Evolutionary conservation across 2,113 vertebrate species (phyloP).

Genomic region (Amazona vittata): DNA sequence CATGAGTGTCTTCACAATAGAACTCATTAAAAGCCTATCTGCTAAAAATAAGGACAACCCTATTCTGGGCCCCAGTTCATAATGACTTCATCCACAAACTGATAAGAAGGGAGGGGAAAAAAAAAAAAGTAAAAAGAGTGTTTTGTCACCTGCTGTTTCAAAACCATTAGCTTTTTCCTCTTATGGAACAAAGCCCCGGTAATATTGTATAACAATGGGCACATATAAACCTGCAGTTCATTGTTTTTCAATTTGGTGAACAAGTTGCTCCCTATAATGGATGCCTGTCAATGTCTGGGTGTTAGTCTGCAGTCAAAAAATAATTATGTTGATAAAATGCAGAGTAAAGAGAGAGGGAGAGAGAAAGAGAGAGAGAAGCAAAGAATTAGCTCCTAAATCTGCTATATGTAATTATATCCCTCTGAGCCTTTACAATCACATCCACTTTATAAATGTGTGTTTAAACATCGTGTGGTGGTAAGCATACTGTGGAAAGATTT

Average conservation of each 20-base stretch:
- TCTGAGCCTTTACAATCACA: constrained; percentile 83
- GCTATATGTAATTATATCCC: constrained; percentile 84
- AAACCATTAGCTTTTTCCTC: constrained; percentile 96
- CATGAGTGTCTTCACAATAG: constrained; percentile 88
- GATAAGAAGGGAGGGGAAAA: constrained; percentile 74
- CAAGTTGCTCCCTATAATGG: constrained; percentile 80
- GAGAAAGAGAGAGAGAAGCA: constrained; percentile 55
- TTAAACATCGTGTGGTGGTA: constrained; percentile 76
- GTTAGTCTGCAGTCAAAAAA: constrained; percentile 79
- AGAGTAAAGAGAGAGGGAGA: constrained; percentile 60
- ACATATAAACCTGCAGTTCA: constrained; percentile 82
- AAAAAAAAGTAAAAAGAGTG: constrained; percentile 59
- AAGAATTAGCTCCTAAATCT: constrained; percentile 84
- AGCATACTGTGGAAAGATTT: constrained; percentile 75
- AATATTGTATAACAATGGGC: constrained; percentile 94
- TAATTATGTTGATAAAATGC: constrained; percentile 84
- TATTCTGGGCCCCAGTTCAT: constrained; percentile 78
- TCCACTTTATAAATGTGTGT: constrained; percentile 82
- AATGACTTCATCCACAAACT: constrained; percentile 94
- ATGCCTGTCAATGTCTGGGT: constrained; percentile 80
- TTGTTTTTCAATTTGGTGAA: constrained; percentile 89
- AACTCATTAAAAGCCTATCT: constrained; percentile 95
- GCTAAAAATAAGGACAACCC: constrained; percentile 89
- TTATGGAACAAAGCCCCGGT: constrained; percentile 88
- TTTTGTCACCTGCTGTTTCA: constrained; percentile 97